These are phyloP conservation scores for Tetramorium parvispinum DNA, from an alignment of 1,140 invertebrate species.

Conservation along the genomic window DNA sequence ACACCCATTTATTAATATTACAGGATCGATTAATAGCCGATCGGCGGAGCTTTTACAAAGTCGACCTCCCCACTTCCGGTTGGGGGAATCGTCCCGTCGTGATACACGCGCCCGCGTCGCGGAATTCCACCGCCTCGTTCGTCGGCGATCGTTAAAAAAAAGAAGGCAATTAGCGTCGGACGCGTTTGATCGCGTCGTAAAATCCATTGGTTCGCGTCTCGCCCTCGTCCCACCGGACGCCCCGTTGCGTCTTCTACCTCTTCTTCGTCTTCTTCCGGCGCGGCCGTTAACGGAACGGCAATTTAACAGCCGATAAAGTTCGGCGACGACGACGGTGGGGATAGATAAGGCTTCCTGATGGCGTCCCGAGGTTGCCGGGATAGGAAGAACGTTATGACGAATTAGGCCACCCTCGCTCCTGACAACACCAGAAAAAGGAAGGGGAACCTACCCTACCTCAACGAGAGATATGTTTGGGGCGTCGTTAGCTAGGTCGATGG, in stretches of 20 bases:
- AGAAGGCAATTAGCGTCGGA: constrained; percentile 77
- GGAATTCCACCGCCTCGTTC: constrained; percentile 1
- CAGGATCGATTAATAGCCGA: constrained; percentile 25
- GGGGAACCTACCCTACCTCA: constrained; percentile 76
- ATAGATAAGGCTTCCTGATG: constrained; percentile 55
- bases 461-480: constrained; percentile 77
- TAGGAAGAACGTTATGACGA: constrained; percentile 79
- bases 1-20: constrained; percentile 52
- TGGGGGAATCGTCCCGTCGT: constrained; percentile 42
- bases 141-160: constrained; percentile 67
- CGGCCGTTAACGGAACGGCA: constrained; percentile 64
- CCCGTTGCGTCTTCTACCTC: background rate
- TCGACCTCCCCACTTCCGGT: constrained; percentile 31
- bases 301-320: constrained; percentile 78
- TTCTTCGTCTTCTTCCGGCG: constrained; percentile 32
- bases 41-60: constrained; percentile 12
- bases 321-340: background rate
- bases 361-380: constrained; percentile 64
- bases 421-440: constrained; percentile 67
- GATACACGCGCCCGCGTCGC: constrained; percentile 36
- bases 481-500: constrained; percentile 74
- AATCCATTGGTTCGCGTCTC: constrained; percentile 59
- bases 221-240: background rate
- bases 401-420: constrained; percentile 77
- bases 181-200: constrained; percentile 78